phyloP scores from a whole-genome alignment of 1,140 invertebrate genomes.

The Drosophila oshimai region DNA sequence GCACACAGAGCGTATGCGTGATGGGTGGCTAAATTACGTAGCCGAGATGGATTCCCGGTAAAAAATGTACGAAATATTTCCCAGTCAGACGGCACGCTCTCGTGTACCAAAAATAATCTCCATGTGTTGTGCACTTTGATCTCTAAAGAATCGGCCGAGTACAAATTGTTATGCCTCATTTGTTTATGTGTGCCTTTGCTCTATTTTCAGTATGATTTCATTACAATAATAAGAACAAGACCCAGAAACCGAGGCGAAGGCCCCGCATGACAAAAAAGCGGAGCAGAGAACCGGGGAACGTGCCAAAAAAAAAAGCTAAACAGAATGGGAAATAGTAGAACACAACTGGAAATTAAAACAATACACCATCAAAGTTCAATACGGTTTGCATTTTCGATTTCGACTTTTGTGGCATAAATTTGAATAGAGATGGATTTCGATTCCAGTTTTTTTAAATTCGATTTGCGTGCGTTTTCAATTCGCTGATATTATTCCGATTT shows the following conservation, averaged over 20 bases:
- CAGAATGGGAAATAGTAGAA: slow-evolving; percentile 14
- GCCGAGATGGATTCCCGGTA: neutral
- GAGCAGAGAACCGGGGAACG: neutral
- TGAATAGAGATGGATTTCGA: slow-evolving; percentile 2
- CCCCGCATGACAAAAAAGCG: slow-evolving; percentile 16
- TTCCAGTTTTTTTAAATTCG: slow-evolving; percentile 10
- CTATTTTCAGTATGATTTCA: slow-evolving; percentile 64
- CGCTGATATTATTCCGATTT: neutral
- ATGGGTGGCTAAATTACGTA: neutral
- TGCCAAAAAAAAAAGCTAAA: slow-evolving; percentile 24
- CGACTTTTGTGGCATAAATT: slow-evolving; percentile 15
- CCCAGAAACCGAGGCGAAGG: slow-evolving; percentile 30
- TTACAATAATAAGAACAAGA: slow-evolving; percentile 39
- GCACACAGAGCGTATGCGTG: slow-evolving; percentile 15
- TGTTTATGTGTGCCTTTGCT: slow-evolving; percentile 33
- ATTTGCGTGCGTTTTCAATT: slow-evolving; percentile 13
- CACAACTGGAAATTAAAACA: slow-evolving; percentile 52
- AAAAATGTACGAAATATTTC: neutral
- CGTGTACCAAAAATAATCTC: slow-evolving; percentile 14
- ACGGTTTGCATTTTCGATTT: slow-evolving; percentile 32
- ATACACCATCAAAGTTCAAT: slow-evolving; percentile 61
- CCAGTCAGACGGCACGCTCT: neutral
- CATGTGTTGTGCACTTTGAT: slow-evolving; percentile 61
- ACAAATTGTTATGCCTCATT: slow-evolving; percentile 28
- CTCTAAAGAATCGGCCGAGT: slow-evolving; percentile 34